These are phyloP conservation scores for Lycodopsis pacificus DNA, from an alignment of 2,797 vertebrate species.

Conservation along the genomic window DNA sequence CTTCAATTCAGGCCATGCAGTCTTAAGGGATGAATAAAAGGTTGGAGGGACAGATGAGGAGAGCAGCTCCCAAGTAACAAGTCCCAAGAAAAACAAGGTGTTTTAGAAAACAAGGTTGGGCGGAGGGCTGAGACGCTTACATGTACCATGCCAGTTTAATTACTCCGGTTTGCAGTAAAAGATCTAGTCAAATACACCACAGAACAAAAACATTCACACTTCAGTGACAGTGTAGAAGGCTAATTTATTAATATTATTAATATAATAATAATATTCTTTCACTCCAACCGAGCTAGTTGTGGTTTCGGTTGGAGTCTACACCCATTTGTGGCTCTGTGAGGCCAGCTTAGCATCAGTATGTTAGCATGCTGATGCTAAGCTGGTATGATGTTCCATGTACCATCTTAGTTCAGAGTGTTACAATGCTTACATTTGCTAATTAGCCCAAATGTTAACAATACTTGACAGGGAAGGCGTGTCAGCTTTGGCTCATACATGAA, in stretches of 20 bases:
- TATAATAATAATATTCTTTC: background rate
- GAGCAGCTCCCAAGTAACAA: constrained; percentile 24
- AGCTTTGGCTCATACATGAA: background rate
- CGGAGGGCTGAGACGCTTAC: background rate
- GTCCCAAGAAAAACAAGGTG: constrained; percentile 21
- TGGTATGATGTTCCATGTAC: background rate
- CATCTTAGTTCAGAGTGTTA: background rate
- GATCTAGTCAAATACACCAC: background rate
- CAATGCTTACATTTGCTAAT: background rate
- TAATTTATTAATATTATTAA: background rate
- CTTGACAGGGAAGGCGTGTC: background rate
- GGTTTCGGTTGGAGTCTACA: background rate
- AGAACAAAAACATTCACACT: background rate
- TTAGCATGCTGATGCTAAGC: background rate
- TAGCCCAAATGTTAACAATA: background rate
- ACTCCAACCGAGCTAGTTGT: background rate
- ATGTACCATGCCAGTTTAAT: background rate
- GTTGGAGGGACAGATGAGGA: constrained; percentile 38
- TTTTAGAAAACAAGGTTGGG: constrained; percentile 27
- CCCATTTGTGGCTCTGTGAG: background rate
- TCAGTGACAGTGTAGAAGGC: background rate
- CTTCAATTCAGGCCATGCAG: constrained; percentile 53
- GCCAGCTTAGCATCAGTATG: background rate
- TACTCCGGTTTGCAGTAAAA: background rate
- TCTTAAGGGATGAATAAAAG: constrained; percentile 52